Conservation (phyloP, 64 coral and sea anemone species). For the Stichodactyla helianthus region DNA sequence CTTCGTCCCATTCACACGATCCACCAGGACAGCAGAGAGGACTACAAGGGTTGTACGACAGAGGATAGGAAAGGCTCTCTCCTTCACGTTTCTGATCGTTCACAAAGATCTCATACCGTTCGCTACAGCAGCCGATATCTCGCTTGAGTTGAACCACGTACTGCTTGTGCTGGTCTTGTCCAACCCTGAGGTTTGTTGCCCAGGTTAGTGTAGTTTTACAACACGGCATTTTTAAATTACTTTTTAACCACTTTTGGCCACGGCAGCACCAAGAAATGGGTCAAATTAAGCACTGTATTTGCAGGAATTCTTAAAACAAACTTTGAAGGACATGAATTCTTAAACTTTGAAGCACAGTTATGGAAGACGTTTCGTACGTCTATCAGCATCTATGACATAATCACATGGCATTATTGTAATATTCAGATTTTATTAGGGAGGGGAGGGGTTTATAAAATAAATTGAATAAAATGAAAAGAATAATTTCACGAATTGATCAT, state of each 20-base stretch:
- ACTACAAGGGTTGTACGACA: conserved; percentile 81
- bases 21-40: conserved; percentile 81
- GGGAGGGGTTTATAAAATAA: not conserved
- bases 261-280: not conserved
- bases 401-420: not conserved
- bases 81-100: conserved; percentile 55
- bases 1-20: conserved; percentile 77
- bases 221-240: conserved; percentile 55
- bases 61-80: not conserved
- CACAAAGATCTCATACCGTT: conserved; percentile 80
- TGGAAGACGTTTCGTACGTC: not conserved
- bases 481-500: no score
- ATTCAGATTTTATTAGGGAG: not conserved
- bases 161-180: conserved; percentile 58
- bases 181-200: conserved; percentile 68
- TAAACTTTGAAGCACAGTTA: not conserved
- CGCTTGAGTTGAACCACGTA: conserved; percentile 70
- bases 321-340: no score
- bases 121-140: conserved; percentile 48
- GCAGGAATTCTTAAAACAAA: not conserved
- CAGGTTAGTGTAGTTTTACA: conserved; percentile 73
- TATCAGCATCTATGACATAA: no score
- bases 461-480: not conserved
- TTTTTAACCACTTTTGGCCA: not conserved
- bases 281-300: not conserved